phyloP scores from a whole-genome alignment of 1,140 invertebrate species.

The Sesamia nonagrioides region DNA sequence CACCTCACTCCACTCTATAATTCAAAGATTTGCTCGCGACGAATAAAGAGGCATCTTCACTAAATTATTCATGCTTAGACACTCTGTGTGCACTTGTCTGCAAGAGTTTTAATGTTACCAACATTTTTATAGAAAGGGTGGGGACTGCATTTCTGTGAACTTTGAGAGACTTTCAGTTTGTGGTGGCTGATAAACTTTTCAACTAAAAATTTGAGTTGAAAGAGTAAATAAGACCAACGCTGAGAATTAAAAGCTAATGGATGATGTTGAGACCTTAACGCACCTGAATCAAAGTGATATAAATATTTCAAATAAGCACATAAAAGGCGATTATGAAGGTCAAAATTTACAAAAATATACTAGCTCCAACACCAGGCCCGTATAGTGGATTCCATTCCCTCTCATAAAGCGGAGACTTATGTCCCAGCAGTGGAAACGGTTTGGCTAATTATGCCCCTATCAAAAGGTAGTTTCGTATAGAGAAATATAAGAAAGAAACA shows the following conservation, averaged over 20 bases:
- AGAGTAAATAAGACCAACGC: not conserved
- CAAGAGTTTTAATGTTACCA: slow-evolving; percentile 49
- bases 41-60: slow-evolving; percentile 71
- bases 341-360: no score
- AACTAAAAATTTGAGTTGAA: not conserved
- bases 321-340: no score
- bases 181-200: slow-evolving; percentile 4
- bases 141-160: slow-evolving; percentile 9
- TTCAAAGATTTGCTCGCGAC: slow-evolving; percentile 78
- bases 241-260: no score
- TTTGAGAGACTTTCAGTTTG: slow-evolving; percentile 2
- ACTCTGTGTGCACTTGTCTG: slow-evolving; percentile 52
- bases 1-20: slow-evolving; percentile 73
- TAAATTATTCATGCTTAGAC: slow-evolving; percentile 76
- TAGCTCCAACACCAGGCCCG: no score
- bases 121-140: slow-evolving; percentile 39
- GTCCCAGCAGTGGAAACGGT: no score
- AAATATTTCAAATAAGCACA: no score
- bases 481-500: not conserved
- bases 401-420: no score
- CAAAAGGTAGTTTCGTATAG: not conserved
- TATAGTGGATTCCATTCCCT: no score
- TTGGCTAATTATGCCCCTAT: not conserved
- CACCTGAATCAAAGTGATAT: no score
- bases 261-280: no score